Percentiles rank a stretch among this genome's conserved stretches.
phyloP scores from a whole-genome alignment of 2,113 vertebrate genomes.

The Delphinapterus leucas region DNA sequence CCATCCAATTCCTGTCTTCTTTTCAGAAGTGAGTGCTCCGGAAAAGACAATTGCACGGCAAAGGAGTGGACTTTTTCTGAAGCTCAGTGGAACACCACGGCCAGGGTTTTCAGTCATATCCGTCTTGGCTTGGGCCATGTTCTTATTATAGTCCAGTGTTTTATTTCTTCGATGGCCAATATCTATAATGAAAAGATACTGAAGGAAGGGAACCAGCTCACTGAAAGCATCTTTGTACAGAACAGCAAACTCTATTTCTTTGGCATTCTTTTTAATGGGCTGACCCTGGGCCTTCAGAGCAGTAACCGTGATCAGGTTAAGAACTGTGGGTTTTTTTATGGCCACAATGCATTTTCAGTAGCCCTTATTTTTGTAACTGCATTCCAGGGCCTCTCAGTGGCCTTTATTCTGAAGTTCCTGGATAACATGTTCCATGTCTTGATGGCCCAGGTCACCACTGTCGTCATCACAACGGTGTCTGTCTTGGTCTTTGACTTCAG shows the following conservation, averaged over 20 bases:
- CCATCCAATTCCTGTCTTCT: conserved; percentile 92
- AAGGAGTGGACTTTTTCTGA: conserved; percentile 76
- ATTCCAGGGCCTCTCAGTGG: conserved; percentile 93
- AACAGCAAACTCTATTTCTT: conserved; percentile 96
- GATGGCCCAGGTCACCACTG: conserved; percentile 94
- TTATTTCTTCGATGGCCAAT: conserved; percentile 96
- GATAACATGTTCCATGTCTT: conserved; percentile 99
- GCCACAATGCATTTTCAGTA: conserved; percentile 93
- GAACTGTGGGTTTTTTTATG: conserved; percentile 94
- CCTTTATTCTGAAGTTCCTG: conserved; percentile 97
- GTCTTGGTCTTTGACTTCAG: conserved; percentile 94
- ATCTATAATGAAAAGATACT: conserved; percentile 99
- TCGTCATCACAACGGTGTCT: conserved; percentile 92
- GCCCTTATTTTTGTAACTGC: conserved; percentile 94
- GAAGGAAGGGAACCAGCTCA: conserved; percentile 92
- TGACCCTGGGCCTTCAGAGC: conserved; percentile 86
- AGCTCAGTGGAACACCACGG: conserved; percentile 86
- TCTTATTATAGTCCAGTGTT: conserved; percentile 93
- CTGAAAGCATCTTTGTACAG: conserved; percentile 96
- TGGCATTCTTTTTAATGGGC: conserved; percentile 92
- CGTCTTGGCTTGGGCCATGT: conserved; percentile 91
- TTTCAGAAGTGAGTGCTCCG: conserved; percentile 78
- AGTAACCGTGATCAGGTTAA: conserved; percentile 86
- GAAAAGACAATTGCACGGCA: conserved; percentile 70
- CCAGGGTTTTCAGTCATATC: conserved; percentile 82